These are phyloP conservation scores for Agapostemon virescens DNA, from an alignment of 2,888 invertebrate genomes.

Conservation along the genomic window DNA sequence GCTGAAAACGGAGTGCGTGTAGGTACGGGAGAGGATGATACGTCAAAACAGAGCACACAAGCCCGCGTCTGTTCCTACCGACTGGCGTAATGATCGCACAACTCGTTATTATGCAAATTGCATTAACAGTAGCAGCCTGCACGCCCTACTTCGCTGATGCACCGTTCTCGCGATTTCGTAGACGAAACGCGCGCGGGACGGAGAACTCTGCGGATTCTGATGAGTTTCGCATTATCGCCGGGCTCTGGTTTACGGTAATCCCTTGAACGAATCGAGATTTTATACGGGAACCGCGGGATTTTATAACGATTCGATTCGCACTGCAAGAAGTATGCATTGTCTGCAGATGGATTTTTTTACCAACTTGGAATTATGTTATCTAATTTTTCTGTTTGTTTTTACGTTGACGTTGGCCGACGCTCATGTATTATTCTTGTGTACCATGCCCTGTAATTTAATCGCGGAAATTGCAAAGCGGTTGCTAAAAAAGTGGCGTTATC, in stretches of 20 bases:
- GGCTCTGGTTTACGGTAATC: neutral
- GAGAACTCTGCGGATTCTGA: neutral
- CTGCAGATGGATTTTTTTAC: too few species aligned
- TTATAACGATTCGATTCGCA: too few species aligned
- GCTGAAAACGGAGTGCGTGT: constrained; percentile 60
- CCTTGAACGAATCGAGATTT: too few species aligned
- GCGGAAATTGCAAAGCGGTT: too few species aligned
- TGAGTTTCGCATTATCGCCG: neutral
- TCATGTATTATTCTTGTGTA: too few species aligned
- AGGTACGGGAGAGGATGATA: constrained; percentile 57
- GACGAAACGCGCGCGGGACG: neutral
- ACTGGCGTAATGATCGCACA: constrained; percentile 60
- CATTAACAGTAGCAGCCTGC: constrained; percentile 64
- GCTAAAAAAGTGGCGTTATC: too few species aligned
- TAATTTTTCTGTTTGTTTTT: too few species aligned
- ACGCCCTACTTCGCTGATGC: constrained; percentile 64
- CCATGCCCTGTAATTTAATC: too few species aligned
- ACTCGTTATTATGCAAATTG: constrained; percentile 72
- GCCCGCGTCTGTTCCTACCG: constrained; percentile 40
- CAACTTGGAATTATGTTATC: too few species aligned
- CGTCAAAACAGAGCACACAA: constrained; percentile 55
- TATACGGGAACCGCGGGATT: too few species aligned
- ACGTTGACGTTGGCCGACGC: too few species aligned
- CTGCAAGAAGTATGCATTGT: too few species aligned
- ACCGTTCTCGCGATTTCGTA: constrained; percentile 32